Base-by-base conservation (phyloP, 2,888 invertebrate genomes). In the Ceratothoa steindachneri region DNA sequence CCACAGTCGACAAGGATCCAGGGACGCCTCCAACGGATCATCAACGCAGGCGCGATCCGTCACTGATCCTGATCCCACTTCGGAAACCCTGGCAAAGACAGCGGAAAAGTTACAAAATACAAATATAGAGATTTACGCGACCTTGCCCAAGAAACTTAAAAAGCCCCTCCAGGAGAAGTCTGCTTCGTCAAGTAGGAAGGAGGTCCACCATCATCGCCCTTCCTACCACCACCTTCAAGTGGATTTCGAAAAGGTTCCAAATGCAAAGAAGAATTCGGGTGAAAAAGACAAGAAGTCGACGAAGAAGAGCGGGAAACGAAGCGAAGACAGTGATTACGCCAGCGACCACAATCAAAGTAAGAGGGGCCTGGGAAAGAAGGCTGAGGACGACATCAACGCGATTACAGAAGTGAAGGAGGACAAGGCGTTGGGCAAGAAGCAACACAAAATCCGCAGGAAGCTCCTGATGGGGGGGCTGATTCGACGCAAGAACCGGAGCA, bases 51-150 rank as follows among this genome's bases (percentile, higher is more conserved):
- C 69, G 15, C 69, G 70, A 52, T 53, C 71, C 24, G 67, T 73
- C 60, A 72, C 69, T 28, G 72, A 72, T 27, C 30, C 73, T 5
- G 73, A 76, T 30, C n/a, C n/a, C n/a, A 76, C 79, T 0, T 74
- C 79, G n/a, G 72, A 76, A 30, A 79, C 79, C 22, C 51, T 79
- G 15, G 79, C 76, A 31, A 71, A 79, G 72, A 79, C 79, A 15
- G 79, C 75, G 28, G 77, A 77, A 51, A 80, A 77, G 51, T 72
- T 77, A 22, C 80, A 80, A 67, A 73, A 51, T 15, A 74, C 74
- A 82, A 93, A 88, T 80, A 94, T 94, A 74, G 94, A 94, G 85
- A 93, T 95, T 80, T 95, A 95, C 83, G 95, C 94, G 0, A 95
- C 95, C 0, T 84, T 95, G 30, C 95, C 95, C 0, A 94, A 92